These are phyloP conservation scores for Chelonoidis abingdonii DNA, from an alignment of 2,113 vertebrate species.

Conservation along the genomic window DNA sequence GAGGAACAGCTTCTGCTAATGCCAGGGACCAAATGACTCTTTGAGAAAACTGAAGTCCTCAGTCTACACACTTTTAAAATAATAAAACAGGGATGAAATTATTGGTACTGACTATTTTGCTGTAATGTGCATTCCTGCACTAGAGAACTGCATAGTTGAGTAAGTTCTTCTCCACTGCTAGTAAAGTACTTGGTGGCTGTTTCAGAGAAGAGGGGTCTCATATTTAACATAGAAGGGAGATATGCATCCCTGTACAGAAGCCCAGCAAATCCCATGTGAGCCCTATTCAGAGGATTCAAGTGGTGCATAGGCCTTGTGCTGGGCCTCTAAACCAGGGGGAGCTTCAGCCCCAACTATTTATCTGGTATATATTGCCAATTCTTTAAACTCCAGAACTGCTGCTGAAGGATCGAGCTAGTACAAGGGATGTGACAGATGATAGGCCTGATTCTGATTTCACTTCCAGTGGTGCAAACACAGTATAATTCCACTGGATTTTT, in stretches of 20 bases:
- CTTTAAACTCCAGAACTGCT: neutral
- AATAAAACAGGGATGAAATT: neutral
- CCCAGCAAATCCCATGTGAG: neutral
- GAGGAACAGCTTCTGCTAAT: neutral
- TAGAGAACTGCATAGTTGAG: neutral
- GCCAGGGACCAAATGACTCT: neutral
- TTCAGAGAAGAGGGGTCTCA: neutral
- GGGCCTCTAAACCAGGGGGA: neutral
- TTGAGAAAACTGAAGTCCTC: neutral
- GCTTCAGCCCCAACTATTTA: neutral
- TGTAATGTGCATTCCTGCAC: neutral
- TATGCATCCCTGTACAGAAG: neutral
- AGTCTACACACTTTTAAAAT: neutral
- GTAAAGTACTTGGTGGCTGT: neutral
- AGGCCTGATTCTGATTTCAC: neutral
- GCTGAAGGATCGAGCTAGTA: neutral
- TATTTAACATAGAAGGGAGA: neutral
- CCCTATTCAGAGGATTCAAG: neutral
- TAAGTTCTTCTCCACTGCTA: neutral
- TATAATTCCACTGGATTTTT: neutral
- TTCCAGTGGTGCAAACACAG: neutral
- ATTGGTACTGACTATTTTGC: neutral
- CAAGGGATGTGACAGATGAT: neutral
- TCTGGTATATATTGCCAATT: neutral
- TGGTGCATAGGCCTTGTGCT: neutral